phyloP scores from a whole-genome alignment of 2,797 vertebrate genomes.

The Forpus xanthops region DNA sequence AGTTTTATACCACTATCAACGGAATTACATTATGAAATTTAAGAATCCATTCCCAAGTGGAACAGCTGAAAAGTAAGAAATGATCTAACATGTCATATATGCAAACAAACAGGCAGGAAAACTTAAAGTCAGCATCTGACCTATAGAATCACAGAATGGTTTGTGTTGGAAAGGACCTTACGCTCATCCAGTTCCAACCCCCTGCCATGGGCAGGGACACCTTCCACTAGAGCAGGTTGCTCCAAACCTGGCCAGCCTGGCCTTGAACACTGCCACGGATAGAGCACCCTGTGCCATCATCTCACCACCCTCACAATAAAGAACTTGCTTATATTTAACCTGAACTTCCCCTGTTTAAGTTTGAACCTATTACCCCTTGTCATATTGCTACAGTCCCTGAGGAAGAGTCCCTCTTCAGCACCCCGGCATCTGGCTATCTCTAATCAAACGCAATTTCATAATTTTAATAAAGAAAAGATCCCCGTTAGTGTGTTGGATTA shows the following conservation, averaged over 20 bases:
- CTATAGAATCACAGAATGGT: not conserved
- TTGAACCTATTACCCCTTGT: not conserved
- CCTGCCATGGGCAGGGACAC: not conserved
- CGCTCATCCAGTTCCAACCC: not conserved
- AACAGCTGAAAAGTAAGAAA: not conserved
- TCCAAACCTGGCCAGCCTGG: not conserved
- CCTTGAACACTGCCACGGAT: not conserved
- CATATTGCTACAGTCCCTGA: not conserved
- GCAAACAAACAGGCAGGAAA: not conserved
- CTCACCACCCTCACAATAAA: not conserved
- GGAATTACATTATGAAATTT: not conserved
- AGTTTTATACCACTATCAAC: not conserved
- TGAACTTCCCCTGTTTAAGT: not conserved
- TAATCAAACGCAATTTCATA: not conserved
- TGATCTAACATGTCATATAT: not conserved
- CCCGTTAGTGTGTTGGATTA: not conserved
- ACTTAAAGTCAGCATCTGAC: not conserved
- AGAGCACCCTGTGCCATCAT: not conserved
- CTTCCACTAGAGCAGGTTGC: not conserved
- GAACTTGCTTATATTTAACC: not conserved
- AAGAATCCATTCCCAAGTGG: not conserved
- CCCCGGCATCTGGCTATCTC: not conserved
- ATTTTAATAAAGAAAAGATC: not conserved
- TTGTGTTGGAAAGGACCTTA: not conserved
- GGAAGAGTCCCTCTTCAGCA: not conserved